A percentile compares a stretch with the other conserved stretches of the same genome.
These are phyloP conservation scores for Mus pahari DNA, from an alignment of 2,113 vertebrate species.

Conservation along the genomic window DNA sequence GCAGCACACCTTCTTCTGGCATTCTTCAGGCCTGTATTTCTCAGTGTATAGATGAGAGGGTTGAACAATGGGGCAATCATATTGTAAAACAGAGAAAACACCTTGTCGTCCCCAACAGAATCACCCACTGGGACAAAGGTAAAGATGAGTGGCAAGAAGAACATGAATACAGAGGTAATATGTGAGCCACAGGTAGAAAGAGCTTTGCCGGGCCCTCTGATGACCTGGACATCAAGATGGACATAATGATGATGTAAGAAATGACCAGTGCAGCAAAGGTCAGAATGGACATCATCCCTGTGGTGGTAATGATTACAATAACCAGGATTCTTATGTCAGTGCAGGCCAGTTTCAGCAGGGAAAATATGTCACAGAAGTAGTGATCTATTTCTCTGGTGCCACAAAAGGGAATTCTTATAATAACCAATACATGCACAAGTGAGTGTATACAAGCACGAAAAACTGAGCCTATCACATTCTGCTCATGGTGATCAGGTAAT, in stretches of 20 bases:
- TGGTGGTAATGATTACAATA: conserved; percentile 29
- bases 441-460: conserved; percentile 54
- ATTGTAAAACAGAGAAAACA: too few relatives aligned
- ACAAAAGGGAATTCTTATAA: conserved; percentile 58
- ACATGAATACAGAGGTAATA: not conserved
- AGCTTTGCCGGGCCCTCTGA: not conserved
- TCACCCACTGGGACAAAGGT: not conserved
- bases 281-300: not conserved
- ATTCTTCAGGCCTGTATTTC: conserved; percentile 38
- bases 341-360: conserved; percentile 67
- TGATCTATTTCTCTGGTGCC: conserved; percentile 55
- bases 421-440: not conserved
- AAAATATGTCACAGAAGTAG: conserved; percentile 68
- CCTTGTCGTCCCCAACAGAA: not conserved
- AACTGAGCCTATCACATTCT: conserved; percentile 14
- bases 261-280: not conserved
- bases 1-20: not conserved
- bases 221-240: not conserved
- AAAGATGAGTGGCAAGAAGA: conserved; percentile 10
- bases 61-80: too few relatives aligned
- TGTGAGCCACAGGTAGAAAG: conserved; percentile 3
- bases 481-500: conserved; percentile 70
- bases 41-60: conserved; percentile 8
- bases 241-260: conserved; percentile 11
- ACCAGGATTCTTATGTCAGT: not conserved